Conservation (phyloP, 2,797 vertebrate genomes). For the Lindbergichthys nudifrons region DNA sequence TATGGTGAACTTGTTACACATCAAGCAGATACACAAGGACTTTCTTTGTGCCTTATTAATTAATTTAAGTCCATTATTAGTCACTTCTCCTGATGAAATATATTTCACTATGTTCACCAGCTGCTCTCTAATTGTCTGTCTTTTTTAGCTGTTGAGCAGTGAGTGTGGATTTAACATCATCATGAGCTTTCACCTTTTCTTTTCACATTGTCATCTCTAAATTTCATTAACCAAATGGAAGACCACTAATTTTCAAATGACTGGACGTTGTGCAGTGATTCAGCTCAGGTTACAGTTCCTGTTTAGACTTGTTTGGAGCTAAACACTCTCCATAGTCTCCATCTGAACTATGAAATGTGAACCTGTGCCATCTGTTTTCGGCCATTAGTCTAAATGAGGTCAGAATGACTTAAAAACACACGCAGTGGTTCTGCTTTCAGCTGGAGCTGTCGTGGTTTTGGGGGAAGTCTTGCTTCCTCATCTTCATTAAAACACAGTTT, state of each 20-base stretch:
- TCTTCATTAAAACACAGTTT: not conserved
- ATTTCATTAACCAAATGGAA: not conserved
- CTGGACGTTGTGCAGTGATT: too few relatives aligned
- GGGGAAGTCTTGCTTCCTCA: slow-evolving; percentile 36
- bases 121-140: not conserved
- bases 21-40: not conserved
- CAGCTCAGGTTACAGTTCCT: slow-evolving; percentile 43
- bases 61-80: not conserved
- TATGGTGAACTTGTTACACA: not conserved
- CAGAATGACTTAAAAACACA: slow-evolving; percentile 23
- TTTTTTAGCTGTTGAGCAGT: too few relatives aligned
- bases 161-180: too few relatives aligned
- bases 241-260: too few relatives aligned
- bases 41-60: not conserved
- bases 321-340: slow-evolving; percentile 7
- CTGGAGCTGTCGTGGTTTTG: not conserved
- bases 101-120: not conserved
- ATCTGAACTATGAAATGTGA: slow-evolving; percentile 46
- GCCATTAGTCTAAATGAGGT: slow-evolving; percentile 33
- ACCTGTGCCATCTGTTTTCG: slow-evolving; percentile 49
- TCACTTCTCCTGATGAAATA: not conserved
- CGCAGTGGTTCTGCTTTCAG: slow-evolving; percentile 19
- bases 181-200: not conserved
- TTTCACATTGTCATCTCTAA: not conserved
- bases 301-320: slow-evolving; percentile 16